These are phyloP conservation scores for Aselliscus stoliczkanus DNA, from an alignment of 2,797 vertebrate species.

Conservation along the genomic window DNA sequence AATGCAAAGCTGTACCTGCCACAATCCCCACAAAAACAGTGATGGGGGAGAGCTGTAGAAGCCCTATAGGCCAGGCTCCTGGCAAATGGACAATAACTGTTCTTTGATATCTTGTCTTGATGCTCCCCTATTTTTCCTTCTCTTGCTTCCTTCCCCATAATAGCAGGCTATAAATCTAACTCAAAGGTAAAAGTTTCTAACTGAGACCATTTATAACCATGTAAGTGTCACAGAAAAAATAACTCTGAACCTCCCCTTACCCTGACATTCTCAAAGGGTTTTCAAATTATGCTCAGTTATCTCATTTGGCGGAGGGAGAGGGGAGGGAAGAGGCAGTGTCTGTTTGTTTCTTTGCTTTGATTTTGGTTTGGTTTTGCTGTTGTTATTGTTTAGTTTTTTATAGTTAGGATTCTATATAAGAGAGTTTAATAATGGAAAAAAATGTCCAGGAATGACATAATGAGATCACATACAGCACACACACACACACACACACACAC, in stretches of 20 bases:
- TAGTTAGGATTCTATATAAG: not conserved
- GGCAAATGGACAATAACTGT: not conserved
- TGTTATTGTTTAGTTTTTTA: not conserved
- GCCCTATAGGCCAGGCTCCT: not conserved
- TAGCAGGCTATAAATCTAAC: not conserved
- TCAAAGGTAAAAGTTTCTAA: not conserved
- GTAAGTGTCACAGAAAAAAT: not conserved
- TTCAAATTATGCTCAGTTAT: not conserved
- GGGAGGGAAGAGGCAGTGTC: not conserved
- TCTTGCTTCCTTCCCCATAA: not conserved
- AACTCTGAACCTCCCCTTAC: not conserved
- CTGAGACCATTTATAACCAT: not conserved
- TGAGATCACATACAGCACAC: not conserved
- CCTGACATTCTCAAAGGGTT: not conserved
- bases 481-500: not conserved
- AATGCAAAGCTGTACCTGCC: not conserved
- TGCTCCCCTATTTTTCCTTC: not conserved
- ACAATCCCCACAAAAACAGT: not conserved
- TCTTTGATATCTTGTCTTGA: not conserved
- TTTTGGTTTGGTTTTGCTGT: not conserved
- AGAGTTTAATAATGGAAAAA: not conserved
- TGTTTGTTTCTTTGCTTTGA: not conserved
- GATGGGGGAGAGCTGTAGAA: not conserved
- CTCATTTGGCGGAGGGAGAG: not conserved
- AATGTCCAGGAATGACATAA: not conserved